phyloP scores from a whole-genome alignment of 35 echinoderm and acorn worm species.

The Patiria miniata region DNA sequence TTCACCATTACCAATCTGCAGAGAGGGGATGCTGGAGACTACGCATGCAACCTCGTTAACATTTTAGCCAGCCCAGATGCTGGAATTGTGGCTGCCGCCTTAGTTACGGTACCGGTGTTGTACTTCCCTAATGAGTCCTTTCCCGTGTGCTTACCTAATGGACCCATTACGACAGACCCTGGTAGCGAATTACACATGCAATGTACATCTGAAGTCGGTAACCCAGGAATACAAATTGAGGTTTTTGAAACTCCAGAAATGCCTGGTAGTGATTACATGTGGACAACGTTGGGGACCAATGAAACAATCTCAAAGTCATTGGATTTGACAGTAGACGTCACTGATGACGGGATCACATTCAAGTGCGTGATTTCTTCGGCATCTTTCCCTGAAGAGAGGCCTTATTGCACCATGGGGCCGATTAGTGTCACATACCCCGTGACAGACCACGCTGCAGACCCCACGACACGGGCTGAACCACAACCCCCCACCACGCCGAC shows the following conservation, averaged over 20 bases:
- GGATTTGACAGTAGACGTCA: too few species aligned
- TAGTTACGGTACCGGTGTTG: neutral
- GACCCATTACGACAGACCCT: neutral
- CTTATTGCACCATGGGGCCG: too few species aligned
- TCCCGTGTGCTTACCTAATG: neutral
- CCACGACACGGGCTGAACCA: too few species aligned
- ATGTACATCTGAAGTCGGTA: neutral
- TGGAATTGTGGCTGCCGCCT: neutral
- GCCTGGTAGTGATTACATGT: too few species aligned
- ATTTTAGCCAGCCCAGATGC: neutral
- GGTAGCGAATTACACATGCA: neutral
- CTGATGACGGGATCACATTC: too few species aligned
- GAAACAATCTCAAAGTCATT: too few species aligned
- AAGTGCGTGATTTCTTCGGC: too few species aligned
- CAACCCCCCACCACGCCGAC: too few species aligned
- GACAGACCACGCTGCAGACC: too few species aligned
- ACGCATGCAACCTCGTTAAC: neutral
- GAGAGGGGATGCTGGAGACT: neutral
- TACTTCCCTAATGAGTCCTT: slow-evolving; percentile 11
- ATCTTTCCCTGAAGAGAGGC: too few species aligned
- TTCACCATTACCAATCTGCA: neutral
- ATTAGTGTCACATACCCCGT: too few species aligned
- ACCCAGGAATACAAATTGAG: neutral
- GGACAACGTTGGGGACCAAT: too few species aligned
- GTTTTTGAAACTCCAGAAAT: neutral